Evolutionary conservation across 1,140 invertebrate genomes (phyloP).

Genomic region (Brachionus manjavacas): DNA sequence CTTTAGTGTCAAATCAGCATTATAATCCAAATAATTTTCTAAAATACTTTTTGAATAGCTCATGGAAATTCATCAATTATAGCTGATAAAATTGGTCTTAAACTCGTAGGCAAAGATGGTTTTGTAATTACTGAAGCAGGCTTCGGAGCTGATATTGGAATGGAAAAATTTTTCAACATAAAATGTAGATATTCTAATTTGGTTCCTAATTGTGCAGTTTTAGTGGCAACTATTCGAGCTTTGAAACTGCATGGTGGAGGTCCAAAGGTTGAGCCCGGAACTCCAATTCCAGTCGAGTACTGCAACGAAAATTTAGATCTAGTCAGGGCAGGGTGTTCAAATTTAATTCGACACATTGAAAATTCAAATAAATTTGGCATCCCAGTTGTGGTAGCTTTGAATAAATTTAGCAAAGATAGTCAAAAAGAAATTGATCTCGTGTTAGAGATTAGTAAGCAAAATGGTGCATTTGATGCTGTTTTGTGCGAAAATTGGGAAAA

Average conservation of each 20-base stretch:
- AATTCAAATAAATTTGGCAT: conserved; percentile 84
- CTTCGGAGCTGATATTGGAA: conserved; percentile 95
- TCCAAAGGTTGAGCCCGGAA: conserved; percentile 75
- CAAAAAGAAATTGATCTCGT: conserved; percentile 76
- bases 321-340: conserved; percentile 78
- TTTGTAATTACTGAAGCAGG: conserved; percentile 94
- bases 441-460: conserved; percentile 65
- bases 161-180: conserved; percentile 99
- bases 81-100: conserved; percentile 86
- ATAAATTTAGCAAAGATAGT: conserved; percentile 83
- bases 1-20: too few species aligned
- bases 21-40: too few species aligned
- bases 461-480: conserved; percentile 79
- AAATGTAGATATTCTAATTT: conserved; percentile 86
- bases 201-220: conserved; percentile 79
- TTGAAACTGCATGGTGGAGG: conserved; percentile 98
- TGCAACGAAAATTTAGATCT: conserved; percentile 76
- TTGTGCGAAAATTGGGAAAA: conserved; percentile 82
- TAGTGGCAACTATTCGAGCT: conserved; percentile 87
- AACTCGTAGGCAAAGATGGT: conserved; percentile 83
- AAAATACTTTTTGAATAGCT: conserved; percentile 59
- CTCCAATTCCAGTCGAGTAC: conserved; percentile 77
- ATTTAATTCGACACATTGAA: conserved; percentile 86
- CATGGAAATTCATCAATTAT: conserved; percentile 94
- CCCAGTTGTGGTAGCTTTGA: conserved; percentile 91